A percentile compares a stretch with the other conserved stretches of the same genome.
phyloP scores from a whole-genome alignment of 2,888 invertebrate species.

The Agriopis marginaria region DNA sequence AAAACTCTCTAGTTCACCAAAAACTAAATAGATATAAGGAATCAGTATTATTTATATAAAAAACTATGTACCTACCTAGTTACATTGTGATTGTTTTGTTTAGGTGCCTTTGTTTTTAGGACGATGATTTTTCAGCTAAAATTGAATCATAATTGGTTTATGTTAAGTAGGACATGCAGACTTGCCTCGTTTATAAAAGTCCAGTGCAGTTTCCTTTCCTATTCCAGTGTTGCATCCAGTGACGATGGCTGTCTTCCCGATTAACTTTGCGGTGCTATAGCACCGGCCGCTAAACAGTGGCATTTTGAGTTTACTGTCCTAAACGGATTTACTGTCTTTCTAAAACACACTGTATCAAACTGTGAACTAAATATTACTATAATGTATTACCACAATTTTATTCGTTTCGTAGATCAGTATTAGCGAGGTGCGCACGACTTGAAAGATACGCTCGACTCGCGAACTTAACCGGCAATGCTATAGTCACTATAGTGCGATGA shows the following conservation, averaged over 20 bases:
- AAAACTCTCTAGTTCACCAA: too few relatives aligned
- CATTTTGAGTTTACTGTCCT: conserved; percentile 57
- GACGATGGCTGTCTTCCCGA: conserved; percentile 85
- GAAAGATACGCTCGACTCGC: background rate
- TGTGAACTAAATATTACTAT: background rate
- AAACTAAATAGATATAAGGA: too few relatives aligned
- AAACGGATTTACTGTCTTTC: background rate
- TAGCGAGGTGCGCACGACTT: background rate
- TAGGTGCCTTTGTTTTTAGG: too few relatives aligned
- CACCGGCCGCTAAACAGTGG: conserved; percentile 77
- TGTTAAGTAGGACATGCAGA: background rate
- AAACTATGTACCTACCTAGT: too few relatives aligned
- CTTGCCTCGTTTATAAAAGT: conserved; percentile 80
- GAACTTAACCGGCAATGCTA: background rate
- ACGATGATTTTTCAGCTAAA: too few relatives aligned
- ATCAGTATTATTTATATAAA: too few relatives aligned
- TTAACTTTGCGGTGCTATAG: conserved; percentile 83
- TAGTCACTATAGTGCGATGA: background rate
- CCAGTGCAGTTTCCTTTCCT: conserved; percentile 79
- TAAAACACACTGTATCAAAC: background rate
- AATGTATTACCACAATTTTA: background rate
- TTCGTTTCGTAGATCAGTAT: background rate
- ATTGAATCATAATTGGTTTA: background rate
- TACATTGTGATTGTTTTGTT: too few relatives aligned
- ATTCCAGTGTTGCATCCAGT: conserved; percentile 81